Conservation (phyloP, 2,888 invertebrate species). For the Pardosa pseudoannulata region DNA sequence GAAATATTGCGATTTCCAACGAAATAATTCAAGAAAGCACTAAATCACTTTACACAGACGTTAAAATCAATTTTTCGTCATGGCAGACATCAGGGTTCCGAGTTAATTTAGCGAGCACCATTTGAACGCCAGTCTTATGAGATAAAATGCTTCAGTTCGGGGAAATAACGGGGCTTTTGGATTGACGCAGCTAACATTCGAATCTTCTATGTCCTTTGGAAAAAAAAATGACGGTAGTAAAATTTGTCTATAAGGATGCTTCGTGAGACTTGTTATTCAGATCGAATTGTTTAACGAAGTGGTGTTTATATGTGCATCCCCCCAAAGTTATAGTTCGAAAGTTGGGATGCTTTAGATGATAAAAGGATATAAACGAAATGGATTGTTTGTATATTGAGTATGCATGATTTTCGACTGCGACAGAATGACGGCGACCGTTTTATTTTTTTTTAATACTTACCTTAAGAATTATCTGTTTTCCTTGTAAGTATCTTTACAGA, state of each 20-base stretch:
- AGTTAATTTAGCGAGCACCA: conserved; percentile 17
- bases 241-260: neutral
- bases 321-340: no score
- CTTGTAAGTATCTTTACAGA: no score
- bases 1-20: neutral
- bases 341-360: no score
- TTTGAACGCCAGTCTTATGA: neutral
- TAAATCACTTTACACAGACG: neutral
- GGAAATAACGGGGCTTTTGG: neutral
- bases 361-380: no score
- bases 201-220: neutral
- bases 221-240: neutral
- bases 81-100: neutral
- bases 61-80: conserved; percentile 10
- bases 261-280: neutral
- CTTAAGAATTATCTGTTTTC: no score
- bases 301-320: neutral
- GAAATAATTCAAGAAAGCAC: neutral
- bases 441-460: no score
- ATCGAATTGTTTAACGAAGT: neutral
- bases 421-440: no score
- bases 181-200: neutral
- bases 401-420: no score
- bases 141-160: neutral
- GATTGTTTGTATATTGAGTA: no score